Percentiles rank a stretch among this genome's conserved stretches.
Evolutionary conservation across 53 echinoderm and acorn worm species (phyloP).

Genomic region (Arbacia lixula): DNA sequence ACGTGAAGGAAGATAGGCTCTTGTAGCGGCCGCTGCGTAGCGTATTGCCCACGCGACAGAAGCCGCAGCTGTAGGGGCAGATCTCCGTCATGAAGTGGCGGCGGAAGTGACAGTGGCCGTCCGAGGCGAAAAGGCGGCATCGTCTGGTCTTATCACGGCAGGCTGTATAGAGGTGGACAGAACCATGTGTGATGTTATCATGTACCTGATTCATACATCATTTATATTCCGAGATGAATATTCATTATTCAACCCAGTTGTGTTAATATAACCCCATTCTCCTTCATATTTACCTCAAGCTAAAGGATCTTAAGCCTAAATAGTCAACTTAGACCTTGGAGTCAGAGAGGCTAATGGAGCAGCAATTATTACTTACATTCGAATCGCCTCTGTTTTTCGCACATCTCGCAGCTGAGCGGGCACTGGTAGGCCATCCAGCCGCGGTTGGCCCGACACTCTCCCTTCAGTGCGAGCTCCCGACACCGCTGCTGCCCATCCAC

Average conservation of each 20-base stretch:
- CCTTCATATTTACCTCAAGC: too few species aligned
- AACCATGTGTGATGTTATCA: not conserved
- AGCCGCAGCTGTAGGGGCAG: conserved; percentile 84
- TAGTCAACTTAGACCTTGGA: too few species aligned
- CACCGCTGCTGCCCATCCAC: conserved; percentile 36
- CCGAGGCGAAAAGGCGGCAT: conserved; percentile 44
- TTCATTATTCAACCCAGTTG: too few species aligned
- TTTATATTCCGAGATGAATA: too few species aligned
- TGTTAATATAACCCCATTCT: too few species aligned
- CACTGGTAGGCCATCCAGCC: conserved; percentile 90
- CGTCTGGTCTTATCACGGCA: conserved; percentile 28
- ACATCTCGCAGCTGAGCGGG: conserved; percentile 79
- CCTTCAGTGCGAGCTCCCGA: conserved; percentile 28
- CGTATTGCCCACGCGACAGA: conserved; percentile 62
- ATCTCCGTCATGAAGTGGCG: conserved; percentile 73
- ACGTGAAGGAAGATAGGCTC: not conserved
- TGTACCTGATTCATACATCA: too few species aligned
- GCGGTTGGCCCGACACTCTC: conserved; percentile 77
- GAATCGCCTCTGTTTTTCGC: conserved; percentile 25
- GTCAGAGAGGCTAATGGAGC: too few species aligned
- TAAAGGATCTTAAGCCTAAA: too few species aligned
- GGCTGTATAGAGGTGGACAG: not conserved
- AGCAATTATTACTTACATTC: conserved; percentile 32
- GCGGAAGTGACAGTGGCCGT: conserved; percentile 74
- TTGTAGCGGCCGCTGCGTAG: conserved; percentile 14